Evolutionary conservation across 2,113 vertebrate species (phyloP).

Genomic region (Raphicerus campestris): DNA sequence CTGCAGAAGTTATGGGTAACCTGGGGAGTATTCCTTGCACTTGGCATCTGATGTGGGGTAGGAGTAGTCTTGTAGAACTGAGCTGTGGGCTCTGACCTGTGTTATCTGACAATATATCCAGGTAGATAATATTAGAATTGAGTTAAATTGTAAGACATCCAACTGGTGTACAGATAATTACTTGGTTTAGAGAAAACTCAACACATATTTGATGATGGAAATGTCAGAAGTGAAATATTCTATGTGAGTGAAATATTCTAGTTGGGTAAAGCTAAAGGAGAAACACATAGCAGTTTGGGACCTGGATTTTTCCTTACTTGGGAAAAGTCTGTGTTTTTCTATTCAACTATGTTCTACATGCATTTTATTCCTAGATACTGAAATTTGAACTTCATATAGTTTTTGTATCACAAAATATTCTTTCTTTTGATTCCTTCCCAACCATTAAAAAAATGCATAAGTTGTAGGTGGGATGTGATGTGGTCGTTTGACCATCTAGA

Average conservation of each 20-base stretch:
- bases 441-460: not conserved
- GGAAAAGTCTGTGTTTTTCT: not conserved
- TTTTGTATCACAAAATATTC: not conserved
- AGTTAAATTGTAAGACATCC: not conserved
- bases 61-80: not conserved
- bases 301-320: not conserved
- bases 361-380: not conserved
- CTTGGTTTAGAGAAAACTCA: not conserved
- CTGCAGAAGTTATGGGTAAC: not conserved
- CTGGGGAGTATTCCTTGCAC: not conserved
- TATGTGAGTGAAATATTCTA: not conserved
- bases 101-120: not conserved
- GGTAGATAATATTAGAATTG: not conserved
- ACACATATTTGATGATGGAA: not conserved
- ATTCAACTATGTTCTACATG: not conserved
- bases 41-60: not conserved
- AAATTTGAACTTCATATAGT: not conserved
- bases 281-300: not conserved
- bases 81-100: not conserved
- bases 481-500: not conserved
- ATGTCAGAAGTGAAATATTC: not conserved
- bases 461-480: not conserved
- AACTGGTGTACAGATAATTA: not conserved
- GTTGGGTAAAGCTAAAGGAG: not conserved
- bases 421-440: not conserved